Evolutionary conservation across 2,797 vertebrate species (phyloP).

Genomic region (Schizopygopsis malacanthus): DNA sequence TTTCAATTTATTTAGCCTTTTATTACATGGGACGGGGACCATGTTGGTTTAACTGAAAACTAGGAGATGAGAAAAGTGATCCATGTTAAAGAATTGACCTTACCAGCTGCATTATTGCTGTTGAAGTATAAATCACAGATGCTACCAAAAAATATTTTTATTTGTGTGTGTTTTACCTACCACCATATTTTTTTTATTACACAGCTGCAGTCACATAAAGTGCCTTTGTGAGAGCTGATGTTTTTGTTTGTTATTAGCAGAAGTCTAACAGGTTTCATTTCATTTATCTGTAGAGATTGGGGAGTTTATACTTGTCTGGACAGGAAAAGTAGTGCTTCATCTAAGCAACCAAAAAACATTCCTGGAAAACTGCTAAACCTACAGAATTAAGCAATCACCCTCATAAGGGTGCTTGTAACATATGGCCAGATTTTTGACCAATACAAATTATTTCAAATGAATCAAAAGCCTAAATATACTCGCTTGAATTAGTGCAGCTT

Average conservation of each 20-base stretch:
- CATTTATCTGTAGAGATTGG: conserved; percentile 52
- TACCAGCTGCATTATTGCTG: not conserved
- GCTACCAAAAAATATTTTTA: not conserved
- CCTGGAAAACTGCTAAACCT: not conserved
- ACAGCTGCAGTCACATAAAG: not conserved
- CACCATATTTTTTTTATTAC: not conserved
- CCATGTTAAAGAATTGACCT: not conserved
- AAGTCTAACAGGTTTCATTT: conserved; percentile 64
- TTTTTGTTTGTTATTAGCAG: conserved; percentile 60
- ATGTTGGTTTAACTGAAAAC: not conserved
- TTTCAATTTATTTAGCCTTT: not conserved
- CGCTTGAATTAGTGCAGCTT: not conserved
- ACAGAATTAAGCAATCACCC: not conserved
- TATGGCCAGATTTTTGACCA: not conserved
- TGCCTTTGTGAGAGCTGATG: conserved; percentile 43
- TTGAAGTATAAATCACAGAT: not conserved
- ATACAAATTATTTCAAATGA: not conserved
- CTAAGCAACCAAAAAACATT: not conserved
- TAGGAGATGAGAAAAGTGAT: not conserved
- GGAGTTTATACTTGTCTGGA: conserved; percentile 64
- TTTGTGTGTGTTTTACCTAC: not conserved
- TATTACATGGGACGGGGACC: not conserved
- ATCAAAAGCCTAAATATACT: not conserved
- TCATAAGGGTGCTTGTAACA: not conserved
- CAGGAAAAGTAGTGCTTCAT: conserved; percentile 61